These are phyloP conservation scores for Hydrolagus affinis DNA, from an alignment of 2,113 vertebrate genomes.

Conservation along the genomic window DNA sequence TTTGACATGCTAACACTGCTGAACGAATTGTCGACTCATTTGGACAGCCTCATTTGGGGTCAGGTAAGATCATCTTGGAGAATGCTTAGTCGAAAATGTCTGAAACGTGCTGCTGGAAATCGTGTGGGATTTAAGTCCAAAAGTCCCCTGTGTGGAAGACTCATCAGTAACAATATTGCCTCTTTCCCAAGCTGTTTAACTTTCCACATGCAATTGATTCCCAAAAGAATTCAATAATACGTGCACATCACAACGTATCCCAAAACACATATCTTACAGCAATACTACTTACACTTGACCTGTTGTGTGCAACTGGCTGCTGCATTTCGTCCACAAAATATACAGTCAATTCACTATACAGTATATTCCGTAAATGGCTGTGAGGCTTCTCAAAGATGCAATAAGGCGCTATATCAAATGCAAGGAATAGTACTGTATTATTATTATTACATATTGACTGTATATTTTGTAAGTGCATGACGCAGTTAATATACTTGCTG, in stretches of 20 bases:
- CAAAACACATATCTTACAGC: no score
- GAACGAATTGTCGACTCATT: neutral
- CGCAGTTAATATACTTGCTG: no score
- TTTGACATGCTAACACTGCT: neutral
- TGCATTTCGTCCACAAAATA: no score
- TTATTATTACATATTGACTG: no score
- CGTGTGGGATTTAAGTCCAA: neutral
- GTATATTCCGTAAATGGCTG: no score
- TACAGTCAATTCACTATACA: no score
- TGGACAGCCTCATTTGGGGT: neutral
- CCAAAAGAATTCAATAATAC: neutral
- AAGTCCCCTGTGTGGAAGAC: neutral
- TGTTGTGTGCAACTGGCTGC: no score
- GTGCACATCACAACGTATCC: neutral
- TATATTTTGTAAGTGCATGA: no score
- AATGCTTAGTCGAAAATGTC: neutral
- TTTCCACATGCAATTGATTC: neutral
- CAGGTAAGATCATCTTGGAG: conserved; percentile 1
- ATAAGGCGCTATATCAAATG: no score
- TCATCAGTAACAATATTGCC: neutral
- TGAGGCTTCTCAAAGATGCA: no score
- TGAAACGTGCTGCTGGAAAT: conserved; percentile 4
- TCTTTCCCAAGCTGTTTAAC: neutral
- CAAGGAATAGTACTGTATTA: no score
- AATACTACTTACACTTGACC: no score